Evolutionary conservation across 2,113 vertebrate genomes (phyloP), one percentile per base, ranked within the genome.

Genomic region (Hippopotamus amphibius): DNA sequence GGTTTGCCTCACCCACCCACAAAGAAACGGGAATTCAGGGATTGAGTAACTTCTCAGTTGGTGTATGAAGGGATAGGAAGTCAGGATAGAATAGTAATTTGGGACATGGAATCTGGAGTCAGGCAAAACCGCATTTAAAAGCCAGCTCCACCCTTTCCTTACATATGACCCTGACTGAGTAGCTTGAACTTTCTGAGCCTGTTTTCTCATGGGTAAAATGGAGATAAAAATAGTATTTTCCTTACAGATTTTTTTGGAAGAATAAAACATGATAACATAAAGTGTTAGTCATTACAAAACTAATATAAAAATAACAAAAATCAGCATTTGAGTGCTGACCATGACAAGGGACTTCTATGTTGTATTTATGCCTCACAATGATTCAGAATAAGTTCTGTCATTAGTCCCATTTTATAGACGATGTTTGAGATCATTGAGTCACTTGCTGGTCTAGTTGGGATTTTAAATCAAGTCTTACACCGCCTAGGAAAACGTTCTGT

Each of bases 21-120:
- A 88, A 50, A 86, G 66, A 94, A 90, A 94, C 7, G 69, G 71
- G 91, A 95, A 97, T 63, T 48, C 88, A 59, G 46, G 41, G 22
- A 19, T 21, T 88, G 30, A 30, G 76, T 89, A 94, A 96, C 19
- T 91, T 68, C 93, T 93, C 80, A 43, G 55, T 19, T 74, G 74
- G 41, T 68, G 71, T 74, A 65, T 83, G 69, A 97, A 93, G 83
- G 88, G n/a, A 89, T 12, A 83, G 80, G 22, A 93, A 88, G 30
- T 57, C 41, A 92, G 43, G 61, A 59, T 8, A 61, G 41, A 95
- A 77, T 41, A 61, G 59, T 61, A 88, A 90, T 88, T 88, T 48
- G 43, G 28, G 13, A 81, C 63, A 55, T 48, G 65, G 53, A 88
- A 90, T 68, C 84, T 94, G 71, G 6, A 92, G 53, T 81, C 13